Conservation (phyloP, 1,140 invertebrate species). For the Drosophila truncata region DNA sequence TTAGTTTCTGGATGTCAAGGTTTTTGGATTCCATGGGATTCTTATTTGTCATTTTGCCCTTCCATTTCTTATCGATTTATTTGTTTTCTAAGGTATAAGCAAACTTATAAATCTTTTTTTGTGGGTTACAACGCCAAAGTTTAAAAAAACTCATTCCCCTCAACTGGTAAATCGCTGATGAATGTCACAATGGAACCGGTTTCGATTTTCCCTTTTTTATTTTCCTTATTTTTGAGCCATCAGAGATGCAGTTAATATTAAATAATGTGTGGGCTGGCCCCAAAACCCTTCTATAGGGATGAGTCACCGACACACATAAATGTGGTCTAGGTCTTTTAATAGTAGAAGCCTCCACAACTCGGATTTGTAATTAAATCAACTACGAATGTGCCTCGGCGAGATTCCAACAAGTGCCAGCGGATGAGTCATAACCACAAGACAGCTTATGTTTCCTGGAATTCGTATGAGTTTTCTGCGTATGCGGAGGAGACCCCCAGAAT, state of each 20-base stretch:
- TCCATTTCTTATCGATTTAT: not conserved
- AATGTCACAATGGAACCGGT: slow-evolving; percentile 65
- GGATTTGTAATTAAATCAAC: slow-evolving; percentile 56
- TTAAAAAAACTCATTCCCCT: slow-evolving; percentile 11
- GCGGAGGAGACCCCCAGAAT: slow-evolving; percentile 33
- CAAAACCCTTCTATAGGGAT: slow-evolving; percentile 16
- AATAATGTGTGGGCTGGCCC: slow-evolving; percentile 33
- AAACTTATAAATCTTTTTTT: not conserved
- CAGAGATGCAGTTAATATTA: slow-evolving; percentile 14
- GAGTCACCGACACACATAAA: slow-evolving; percentile 19
- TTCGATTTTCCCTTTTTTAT: slow-evolving; percentile 21
- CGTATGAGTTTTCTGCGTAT: slow-evolving; percentile 74
- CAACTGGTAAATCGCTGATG: slow-evolving; percentile 44
- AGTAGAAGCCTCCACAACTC: slow-evolving; percentile 20
- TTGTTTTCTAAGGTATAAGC: not conserved
- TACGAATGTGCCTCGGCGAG: slow-evolving; percentile 10
- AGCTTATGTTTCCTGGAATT: slow-evolving; percentile 63
- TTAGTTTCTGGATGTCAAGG: not conserved
- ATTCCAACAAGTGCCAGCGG: slow-evolving; percentile 46
- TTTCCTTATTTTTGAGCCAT: slow-evolving; percentile 5
- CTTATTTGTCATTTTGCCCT: not conserved
- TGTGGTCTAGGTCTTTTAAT: slow-evolving; percentile 46
- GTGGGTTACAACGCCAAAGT: slow-evolving; percentile 8
- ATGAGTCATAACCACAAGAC: slow-evolving; percentile 54
- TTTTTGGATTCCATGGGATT: not conserved